Conservation (phyloP, 1,140 invertebrate species). For the Neodiprion lecontei region DNA sequence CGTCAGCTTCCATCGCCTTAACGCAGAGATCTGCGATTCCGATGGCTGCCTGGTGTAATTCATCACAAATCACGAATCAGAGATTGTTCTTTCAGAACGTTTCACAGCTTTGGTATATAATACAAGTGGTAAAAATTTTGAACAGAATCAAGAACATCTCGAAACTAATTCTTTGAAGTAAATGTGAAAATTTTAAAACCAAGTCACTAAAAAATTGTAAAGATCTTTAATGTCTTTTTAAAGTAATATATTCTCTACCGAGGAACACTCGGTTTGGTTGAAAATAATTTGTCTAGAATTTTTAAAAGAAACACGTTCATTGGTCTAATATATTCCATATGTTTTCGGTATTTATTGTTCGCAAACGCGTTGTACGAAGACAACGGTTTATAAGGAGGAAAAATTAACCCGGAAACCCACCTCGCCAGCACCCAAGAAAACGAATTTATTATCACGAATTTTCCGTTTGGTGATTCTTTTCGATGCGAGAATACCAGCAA, state of each 20-base stretch:
- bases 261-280: too few relatives aligned
- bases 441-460: conserved; percentile 82
- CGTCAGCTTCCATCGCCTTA: conserved; percentile 86
- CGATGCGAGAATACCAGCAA: conserved; percentile 87
- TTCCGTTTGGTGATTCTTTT: conserved; percentile 79
- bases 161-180: too few relatives aligned
- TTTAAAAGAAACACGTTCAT: too few relatives aligned
- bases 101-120: too few relatives aligned
- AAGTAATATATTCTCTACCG: too few relatives aligned
- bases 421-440: conserved; percentile 93
- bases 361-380: background rate
- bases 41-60: conserved; percentile 73
- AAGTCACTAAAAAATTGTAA: too few relatives aligned
- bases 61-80: conserved; percentile 16
- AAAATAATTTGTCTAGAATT: background rate
- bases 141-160: too few relatives aligned
- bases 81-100: too few relatives aligned
- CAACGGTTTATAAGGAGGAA: conserved; percentile 12
- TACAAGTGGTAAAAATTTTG: too few relatives aligned
- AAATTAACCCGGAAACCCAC: conserved; percentile 48
- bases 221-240: too few relatives aligned
- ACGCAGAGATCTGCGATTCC: conserved; percentile 89
- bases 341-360: conserved; percentile 10
- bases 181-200: too few relatives aligned
- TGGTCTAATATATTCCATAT: too few relatives aligned